Percentiles rank a stretch among this genome's conserved stretches.
phyloP scores from a whole-genome alignment of 2,888 invertebrate genomes.

The Trachelus stipa region DNA sequence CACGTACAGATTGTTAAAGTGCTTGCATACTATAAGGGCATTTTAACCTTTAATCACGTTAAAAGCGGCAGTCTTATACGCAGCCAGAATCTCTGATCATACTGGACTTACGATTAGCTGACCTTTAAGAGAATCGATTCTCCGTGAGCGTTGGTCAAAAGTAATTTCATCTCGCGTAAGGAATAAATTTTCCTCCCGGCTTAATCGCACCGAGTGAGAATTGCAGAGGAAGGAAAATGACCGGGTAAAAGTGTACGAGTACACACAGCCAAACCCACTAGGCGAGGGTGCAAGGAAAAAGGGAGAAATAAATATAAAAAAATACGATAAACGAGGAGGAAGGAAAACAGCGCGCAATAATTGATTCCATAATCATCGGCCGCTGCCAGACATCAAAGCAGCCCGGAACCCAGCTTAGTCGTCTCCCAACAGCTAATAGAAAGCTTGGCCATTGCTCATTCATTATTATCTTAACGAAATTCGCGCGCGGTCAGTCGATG shows the following conservation, averaged over 20 bases:
- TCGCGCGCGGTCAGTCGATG: constrained; percentile 9
- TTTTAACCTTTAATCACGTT: constrained; percentile 24
- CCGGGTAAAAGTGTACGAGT: no score
- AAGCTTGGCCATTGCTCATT: constrained; percentile 34
- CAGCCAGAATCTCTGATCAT: constrained; percentile 4
- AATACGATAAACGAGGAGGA: constrained; percentile 24
- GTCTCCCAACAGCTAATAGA: constrained; percentile 26
- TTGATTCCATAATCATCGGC: constrained; percentile 54
- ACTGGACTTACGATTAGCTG: constrained; percentile 19
- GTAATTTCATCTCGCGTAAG: constrained; percentile 41
- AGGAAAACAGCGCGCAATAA: constrained; percentile 40
- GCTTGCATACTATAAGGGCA: no score
- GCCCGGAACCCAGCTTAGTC: constrained; percentile 26
- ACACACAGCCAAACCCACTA: background rate
- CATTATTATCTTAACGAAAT: constrained; percentile 45
- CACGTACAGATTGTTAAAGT: no score
- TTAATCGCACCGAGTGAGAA: constrained; percentile 9
- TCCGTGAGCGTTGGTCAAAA: constrained; percentile 35
- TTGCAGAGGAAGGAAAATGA: no score
- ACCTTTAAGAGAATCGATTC: constrained; percentile 44
- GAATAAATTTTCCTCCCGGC: constrained; percentile 40
- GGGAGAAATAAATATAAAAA: constrained; percentile 13
- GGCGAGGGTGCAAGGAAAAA: constrained; percentile 18
- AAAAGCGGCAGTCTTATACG: constrained; percentile 41
- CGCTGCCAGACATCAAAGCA: constrained; percentile 50